A percentile compares a stretch with the other conserved stretches of the same genome.
Conservation (phyloP, 2,888 invertebrate genomes). For the Polydrusus tereticollis region DNA sequence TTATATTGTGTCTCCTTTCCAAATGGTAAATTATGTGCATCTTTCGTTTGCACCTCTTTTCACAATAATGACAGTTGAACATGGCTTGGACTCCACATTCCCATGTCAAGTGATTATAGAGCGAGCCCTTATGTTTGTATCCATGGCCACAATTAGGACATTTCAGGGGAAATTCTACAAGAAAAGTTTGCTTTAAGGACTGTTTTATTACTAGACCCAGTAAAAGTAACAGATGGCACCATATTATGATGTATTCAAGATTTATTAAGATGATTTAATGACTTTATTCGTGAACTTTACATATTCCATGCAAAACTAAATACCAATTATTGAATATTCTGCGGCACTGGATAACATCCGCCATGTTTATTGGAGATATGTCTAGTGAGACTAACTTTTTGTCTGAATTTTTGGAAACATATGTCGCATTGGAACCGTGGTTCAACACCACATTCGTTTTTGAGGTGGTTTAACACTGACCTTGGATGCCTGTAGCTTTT, state of each 20-base stretch:
- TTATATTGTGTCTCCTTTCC: slow-evolving; percentile 24
- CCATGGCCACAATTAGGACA: slow-evolving; percentile 39
- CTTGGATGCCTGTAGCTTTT: slow-evolving; percentile 45
- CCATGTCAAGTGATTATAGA: slow-evolving; percentile 51
- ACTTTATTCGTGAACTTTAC: too few relatives aligned
- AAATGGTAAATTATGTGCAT: slow-evolving; percentile 48
- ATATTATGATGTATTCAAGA: too few relatives aligned
- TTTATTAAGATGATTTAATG: too few relatives aligned
- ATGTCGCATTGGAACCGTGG: slow-evolving; percentile 53
- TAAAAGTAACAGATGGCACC: too few relatives aligned
- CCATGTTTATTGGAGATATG: not conserved
- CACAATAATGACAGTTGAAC: slow-evolving; percentile 49
- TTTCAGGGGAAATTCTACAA: slow-evolving; percentile 23
- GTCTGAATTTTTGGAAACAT: slow-evolving; percentile 64
- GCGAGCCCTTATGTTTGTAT: slow-evolving; percentile 51
- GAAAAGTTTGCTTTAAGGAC: not conserved
- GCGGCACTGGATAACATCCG: too few relatives aligned
- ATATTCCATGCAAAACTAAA: too few relatives aligned
- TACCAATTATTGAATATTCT: too few relatives aligned
- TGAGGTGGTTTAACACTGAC: slow-evolving; percentile 51
- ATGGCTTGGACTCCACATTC: slow-evolving; percentile 52
- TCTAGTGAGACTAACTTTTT: not conserved
- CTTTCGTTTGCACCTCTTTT: slow-evolving; percentile 50
- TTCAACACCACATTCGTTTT: slow-evolving; percentile 53
- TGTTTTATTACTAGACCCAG: not conserved